Percentiles rank a stretch among this genome's conserved stretches.
Evolutionary conservation across 1,140 invertebrate species (phyloP).

Genomic region (Diorhabda carinulata): DNA sequence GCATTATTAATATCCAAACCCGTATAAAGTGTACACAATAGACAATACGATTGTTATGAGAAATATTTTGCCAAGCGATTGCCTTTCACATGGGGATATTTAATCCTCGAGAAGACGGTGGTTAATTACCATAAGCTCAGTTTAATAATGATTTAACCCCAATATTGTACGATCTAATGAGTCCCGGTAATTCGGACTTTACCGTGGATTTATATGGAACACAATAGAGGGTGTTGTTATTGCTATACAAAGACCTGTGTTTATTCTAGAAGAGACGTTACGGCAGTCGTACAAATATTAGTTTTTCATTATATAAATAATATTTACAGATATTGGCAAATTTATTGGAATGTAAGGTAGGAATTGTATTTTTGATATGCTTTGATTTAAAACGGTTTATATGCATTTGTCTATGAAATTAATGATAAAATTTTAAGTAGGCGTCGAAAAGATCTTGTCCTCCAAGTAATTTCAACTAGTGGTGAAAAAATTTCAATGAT

Average conservation of each 20-base stretch:
- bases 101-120: slow-evolving; percentile 14
- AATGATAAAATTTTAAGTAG: no score
- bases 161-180: slow-evolving; percentile 8
- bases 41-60: neutral
- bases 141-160: slow-evolving; percentile 24
- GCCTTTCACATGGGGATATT: neutral
- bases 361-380: no score
- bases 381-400: no score
- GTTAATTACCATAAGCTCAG: slow-evolving; percentile 30
- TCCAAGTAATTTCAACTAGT: no score
- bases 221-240: neutral
- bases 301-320: neutral
- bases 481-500: no score
- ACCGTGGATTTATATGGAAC: neutral
- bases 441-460: no score
- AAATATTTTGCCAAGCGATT: neutral
- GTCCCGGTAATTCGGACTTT: neutral
- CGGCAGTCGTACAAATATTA: neutral
- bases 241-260: neutral
- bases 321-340: no score
- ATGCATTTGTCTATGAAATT: no score
- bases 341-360: no score
- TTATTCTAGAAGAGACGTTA: neutral
- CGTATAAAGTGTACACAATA: neutral
- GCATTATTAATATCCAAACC: neutral